Evolutionary conservation across 2,797 vertebrate genomes (phyloP), one percentile per base, ranked within the genome.

Genomic region (Anguilla pacifica): DNA sequence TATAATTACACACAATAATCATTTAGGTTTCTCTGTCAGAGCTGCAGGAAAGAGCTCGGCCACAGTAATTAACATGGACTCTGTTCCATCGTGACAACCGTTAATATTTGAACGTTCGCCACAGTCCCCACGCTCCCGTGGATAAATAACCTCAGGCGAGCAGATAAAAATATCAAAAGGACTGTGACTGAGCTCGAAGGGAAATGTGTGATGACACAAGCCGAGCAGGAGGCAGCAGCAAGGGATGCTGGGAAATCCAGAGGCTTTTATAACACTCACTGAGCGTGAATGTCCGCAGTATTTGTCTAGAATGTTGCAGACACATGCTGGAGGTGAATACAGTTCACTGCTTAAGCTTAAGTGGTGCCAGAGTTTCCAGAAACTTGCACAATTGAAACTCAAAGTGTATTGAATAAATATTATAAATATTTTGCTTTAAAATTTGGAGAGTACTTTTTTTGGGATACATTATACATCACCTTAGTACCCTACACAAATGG

Each of bases 1-100:
- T 93, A 91, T 95, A 93, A 95, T 95, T 95, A 95, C 92, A 92
- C 92, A 86, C 88, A 92, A 92, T 90, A 85, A 83, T 81, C 53
- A 89, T 85, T 88, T 89, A 89, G 55, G 88, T 88, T 53, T 89
- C 87, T 87, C 83, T 89, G 86, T 89, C 81, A 87, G 83, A 43
- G 85, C 89, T 83, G 77, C 28, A 85, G 87, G 90, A 89, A 46
- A 85, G 83, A 31, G 89, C 70, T 77, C 81, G 90, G 87, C 87
- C 86, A 86, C 90, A 91, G 89, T 91, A 86, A 94, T 92, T 92
- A 95, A 91, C 91, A 89, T 89, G 88, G 88, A 90, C 86, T 83
- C 90, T 88, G 86, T 83, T 89, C 83, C 88, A 67, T 89, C 67
- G 87, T 86, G 86, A 83, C 59, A 57, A 85, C 92, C 88, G 89